Evolutionary conservation across 2,113 vertebrate genomes (phyloP).

Genomic region (Thalassarche chlororhynchos): DNA sequence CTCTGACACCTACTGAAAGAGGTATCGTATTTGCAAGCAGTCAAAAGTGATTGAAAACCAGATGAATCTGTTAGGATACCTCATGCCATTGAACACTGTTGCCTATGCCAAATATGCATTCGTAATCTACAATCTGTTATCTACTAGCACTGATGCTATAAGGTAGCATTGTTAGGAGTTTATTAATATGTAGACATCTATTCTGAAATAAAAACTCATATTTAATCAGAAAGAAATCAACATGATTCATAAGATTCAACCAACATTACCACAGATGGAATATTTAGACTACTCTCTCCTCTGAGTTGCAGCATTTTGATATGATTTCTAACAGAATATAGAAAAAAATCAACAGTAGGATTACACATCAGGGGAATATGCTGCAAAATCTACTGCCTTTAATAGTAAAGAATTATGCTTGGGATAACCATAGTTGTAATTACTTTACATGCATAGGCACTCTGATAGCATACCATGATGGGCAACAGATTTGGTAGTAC

Average conservation of each 20-base stretch:
- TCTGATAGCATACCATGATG: conserved; percentile 2
- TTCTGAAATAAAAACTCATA: background rate
- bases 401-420: background rate
- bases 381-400: background rate
- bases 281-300: background rate
- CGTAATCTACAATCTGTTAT: conserved; percentile 54
- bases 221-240: background rate
- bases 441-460: background rate
- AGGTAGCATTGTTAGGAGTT: conserved; percentile 20
- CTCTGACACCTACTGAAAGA: conserved; percentile 66
- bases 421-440: background rate
- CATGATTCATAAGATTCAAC: background rate
- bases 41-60: conserved; percentile 60
- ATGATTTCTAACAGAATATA: background rate
- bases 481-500: conserved; percentile 50
- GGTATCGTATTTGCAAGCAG: conserved; percentile 53
- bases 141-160: conserved; percentile 19
- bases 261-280: background rate
- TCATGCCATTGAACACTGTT: conserved; percentile 65
- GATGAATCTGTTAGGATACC: conserved; percentile 49
- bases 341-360: background rate
- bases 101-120: conserved; percentile 64
- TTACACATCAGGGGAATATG: background rate
- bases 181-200: conserved; percentile 25
- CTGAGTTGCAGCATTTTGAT: background rate